A percentile compares a stretch with the other conserved stretches of the same genome.
Conservation (phyloP, 92 coral and sea anemone genomes). For the Galaxea fascicularis region DNA sequence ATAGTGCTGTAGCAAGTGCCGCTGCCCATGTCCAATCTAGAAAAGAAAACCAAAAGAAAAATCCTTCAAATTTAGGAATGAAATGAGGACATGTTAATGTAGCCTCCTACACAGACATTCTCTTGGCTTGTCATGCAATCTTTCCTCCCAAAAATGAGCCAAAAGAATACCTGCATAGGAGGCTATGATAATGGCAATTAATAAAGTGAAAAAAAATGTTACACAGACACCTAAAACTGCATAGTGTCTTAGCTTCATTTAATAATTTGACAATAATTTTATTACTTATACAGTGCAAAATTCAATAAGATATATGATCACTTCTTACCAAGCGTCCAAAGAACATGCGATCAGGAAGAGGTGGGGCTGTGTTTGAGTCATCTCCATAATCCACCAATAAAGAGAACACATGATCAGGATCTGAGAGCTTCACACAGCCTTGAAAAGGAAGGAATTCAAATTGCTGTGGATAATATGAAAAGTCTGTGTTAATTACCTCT, state of each 20-base stretch:
- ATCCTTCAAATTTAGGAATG: too few relatives aligned
- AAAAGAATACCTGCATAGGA: too few relatives aligned
- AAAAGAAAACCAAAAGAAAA: not conserved
- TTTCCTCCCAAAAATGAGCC: too few relatives aligned
- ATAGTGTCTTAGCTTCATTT: too few relatives aligned
- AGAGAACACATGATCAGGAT: constrained; percentile 86
- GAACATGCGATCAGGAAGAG: constrained; percentile 63
- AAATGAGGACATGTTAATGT: not conserved
- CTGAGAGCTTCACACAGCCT: constrained; percentile 81
- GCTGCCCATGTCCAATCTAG: constrained; percentile 92
- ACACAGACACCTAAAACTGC: too few relatives aligned
- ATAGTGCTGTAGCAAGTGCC: constrained; percentile 82
- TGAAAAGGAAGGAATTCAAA: constrained; percentile 90
- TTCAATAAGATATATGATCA: too few relatives aligned
- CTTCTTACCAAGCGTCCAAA: constrained; percentile 88
- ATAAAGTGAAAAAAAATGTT: too few relatives aligned
- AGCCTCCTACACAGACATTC: too few relatives aligned
- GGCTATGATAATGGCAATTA: too few relatives aligned
- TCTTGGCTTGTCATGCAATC: too few relatives aligned
- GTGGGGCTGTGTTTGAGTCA: constrained; percentile 67
- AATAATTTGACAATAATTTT: not conserved
- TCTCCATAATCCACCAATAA: constrained; percentile 85
- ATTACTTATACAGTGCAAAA: too few relatives aligned
- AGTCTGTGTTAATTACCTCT: too few relatives aligned
- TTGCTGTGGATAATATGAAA: constrained; percentile 34